Conservation (phyloP, 2,113 vertebrate genomes). For the Hippoglossus stenolepis region DNA sequence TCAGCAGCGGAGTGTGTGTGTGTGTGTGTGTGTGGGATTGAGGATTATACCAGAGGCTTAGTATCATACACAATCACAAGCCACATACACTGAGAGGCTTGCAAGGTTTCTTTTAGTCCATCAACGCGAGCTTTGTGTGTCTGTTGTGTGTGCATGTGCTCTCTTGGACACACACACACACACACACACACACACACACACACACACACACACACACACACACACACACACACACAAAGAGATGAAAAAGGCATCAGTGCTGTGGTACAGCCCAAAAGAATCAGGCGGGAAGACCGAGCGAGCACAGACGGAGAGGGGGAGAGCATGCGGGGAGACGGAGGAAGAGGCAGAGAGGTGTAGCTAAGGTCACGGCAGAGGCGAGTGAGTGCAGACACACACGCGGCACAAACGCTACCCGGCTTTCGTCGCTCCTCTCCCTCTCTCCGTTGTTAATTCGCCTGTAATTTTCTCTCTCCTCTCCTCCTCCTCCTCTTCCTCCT, state of each 20-base stretch:
- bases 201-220: constrained; percentile 48
- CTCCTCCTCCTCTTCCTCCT: constrained; percentile 56
- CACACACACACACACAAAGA: constrained; percentile 35
- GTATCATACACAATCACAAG: constrained; percentile 72
- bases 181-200: too few species aligned
- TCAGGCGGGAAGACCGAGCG: constrained; percentile 49
- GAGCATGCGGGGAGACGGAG: constrained; percentile 31
- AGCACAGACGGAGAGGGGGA: constrained; percentile 38
- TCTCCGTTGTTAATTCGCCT: constrained; percentile 66
- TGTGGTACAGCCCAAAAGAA: constrained; percentile 58
- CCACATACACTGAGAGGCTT: constrained; percentile 53
- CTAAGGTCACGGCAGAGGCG: constrained; percentile 63
- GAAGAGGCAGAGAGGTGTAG: constrained; percentile 44
- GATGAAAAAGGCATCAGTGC: constrained; percentile 27
- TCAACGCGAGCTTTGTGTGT: constrained; percentile 50
- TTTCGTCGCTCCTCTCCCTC: constrained; percentile 26
- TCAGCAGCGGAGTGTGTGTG: constrained; percentile 42
- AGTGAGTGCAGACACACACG: constrained; percentile 38
- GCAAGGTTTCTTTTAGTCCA: constrained; percentile 43
- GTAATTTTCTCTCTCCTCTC: constrained; percentile 57
- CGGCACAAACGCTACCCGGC: constrained; percentile 20
- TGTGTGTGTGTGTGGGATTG: not conserved
- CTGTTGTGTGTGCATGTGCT: constrained; percentile 20
- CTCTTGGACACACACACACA: constrained; percentile 38
- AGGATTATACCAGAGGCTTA: constrained; percentile 68